These are phyloP conservation scores for Phyllotis vaccarum DNA, from an alignment of 2,797 vertebrate genomes.

Conservation along the genomic window DNA sequence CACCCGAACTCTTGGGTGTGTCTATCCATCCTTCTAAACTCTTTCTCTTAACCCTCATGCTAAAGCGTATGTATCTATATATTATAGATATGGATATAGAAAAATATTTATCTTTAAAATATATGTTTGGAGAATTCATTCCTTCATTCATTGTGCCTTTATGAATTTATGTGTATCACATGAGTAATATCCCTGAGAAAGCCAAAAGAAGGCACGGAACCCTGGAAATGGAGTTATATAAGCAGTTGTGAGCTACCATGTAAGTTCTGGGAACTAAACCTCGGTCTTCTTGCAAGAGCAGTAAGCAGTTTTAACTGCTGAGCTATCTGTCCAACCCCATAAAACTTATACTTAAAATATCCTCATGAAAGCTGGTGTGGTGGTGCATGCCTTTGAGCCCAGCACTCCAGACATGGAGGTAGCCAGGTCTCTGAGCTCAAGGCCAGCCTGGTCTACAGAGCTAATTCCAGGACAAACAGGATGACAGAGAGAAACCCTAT, in stretches of 20 bases:
- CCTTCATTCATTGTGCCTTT: not conserved
- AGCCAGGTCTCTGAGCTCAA: not conserved
- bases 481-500: not conserved
- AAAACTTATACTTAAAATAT: not conserved
- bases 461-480: not conserved
- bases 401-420: not conserved
- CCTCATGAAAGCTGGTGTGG: not conserved
- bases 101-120: not conserved
- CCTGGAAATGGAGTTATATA: not conserved
- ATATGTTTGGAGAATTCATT: not conserved
- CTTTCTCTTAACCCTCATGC: not conserved
- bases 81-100: not conserved
- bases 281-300: not conserved
- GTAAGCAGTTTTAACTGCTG: not conserved
- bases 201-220: not conserved
- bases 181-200: not conserved
- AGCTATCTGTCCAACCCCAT: not conserved
- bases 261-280: not conserved
- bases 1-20: not conserved
- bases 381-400: not conserved
- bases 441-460: not conserved
- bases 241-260: not conserved
- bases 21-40: not conserved
- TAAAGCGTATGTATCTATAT: not conserved
- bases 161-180: not conserved